phyloP scores from a whole-genome alignment of 2,888 invertebrate genomes.

The Dinocampus coccinellae region DNA sequence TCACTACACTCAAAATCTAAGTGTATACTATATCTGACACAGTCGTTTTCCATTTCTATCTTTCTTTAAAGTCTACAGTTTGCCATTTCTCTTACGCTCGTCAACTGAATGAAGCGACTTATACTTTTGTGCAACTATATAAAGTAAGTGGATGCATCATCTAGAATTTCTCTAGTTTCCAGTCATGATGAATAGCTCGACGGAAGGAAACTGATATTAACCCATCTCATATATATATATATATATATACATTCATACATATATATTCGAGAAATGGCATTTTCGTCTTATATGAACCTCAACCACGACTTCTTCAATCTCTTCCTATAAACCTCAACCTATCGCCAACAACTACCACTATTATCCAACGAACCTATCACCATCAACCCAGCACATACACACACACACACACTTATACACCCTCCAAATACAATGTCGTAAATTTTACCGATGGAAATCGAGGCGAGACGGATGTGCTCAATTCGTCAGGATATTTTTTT shows the following conservation, averaged over 20 bases:
- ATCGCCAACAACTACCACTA: neutral
- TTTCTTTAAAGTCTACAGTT: neutral
- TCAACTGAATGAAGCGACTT: neutral
- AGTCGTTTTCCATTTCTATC: neutral
- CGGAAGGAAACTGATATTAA: neutral
- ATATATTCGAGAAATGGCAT: neutral
- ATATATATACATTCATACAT: neutral
- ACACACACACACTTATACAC: neutral
- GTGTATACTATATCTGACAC: neutral
- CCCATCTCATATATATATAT: neutral
- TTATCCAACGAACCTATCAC: neutral
- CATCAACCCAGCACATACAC: neutral
- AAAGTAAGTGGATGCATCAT: neutral
- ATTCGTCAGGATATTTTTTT: constrained; percentile 20
- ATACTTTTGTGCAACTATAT: neutral
- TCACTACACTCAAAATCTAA: neutral
- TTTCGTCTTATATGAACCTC: neutral
- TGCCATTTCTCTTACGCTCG: neutral
- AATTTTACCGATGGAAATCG: constrained; percentile 2
- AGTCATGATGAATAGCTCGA: neutral
- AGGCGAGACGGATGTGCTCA: constrained; percentile 18
- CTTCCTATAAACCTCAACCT: neutral
- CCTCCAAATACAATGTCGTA: neutral
- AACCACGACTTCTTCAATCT: neutral
- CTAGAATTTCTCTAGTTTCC: neutral